Evolutionary conservation across 2,888 invertebrate genomes (phyloP).

Genomic region (Pandemis heparana): DNA sequence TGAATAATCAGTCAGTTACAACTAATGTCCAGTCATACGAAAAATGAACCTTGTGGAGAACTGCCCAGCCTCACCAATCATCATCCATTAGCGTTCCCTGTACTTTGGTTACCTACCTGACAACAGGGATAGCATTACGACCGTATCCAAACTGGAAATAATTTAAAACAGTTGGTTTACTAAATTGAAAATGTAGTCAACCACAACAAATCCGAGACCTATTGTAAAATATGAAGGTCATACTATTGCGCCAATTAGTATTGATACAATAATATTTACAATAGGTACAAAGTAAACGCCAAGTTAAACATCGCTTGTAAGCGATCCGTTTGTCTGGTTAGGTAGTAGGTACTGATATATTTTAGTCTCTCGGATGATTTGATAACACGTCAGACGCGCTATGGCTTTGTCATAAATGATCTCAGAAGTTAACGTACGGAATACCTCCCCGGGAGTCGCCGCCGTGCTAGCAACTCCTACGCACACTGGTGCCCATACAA

Average conservation of each 20-base stretch:
- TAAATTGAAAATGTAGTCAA: neutral
- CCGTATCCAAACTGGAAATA: neutral
- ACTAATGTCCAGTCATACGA: too few species aligned
- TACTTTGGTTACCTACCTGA: neutral
- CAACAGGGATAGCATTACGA: neutral
- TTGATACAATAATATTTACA: neutral
- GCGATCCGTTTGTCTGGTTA: neutral
- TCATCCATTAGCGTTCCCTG: slow-evolving; percentile 3
- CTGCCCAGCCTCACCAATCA: neutral
- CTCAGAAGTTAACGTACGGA: slow-evolving; percentile 23
- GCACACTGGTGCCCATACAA: slow-evolving; percentile 16
- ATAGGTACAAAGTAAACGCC: neutral
- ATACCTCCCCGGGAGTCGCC: slow-evolving; percentile 18
- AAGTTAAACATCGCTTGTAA: neutral
- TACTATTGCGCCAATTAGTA: neutral
- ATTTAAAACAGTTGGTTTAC: neutral
- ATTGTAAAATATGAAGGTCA: neutral
- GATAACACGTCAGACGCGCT: neutral
- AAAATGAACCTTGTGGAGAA: too few species aligned
- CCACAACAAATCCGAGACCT: neutral
- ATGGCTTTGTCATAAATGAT: slow-evolving; percentile 23
- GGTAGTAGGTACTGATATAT: neutral
- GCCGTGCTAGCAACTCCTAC: slow-evolving; percentile 21
- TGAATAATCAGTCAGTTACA: too few species aligned
- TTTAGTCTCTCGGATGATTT: neutral